These are phyloP conservation scores for Eupithecia pulchellata DNA, from an alignment of 2,888 invertebrate genomes.

Conservation along the genomic window DNA sequence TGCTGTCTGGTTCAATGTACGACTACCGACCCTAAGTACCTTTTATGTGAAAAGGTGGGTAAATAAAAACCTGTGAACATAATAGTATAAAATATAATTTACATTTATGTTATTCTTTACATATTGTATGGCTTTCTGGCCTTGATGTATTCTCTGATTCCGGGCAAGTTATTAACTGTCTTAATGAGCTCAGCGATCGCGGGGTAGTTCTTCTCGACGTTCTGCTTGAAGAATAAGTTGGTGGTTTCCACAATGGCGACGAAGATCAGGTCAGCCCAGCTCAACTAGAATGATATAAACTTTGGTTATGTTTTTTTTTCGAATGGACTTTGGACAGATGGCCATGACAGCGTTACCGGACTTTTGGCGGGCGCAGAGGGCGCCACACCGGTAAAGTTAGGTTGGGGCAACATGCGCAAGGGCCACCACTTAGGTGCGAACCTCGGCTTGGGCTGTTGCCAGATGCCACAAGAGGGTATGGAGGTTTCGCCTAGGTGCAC, in stretches of 20 bases:
- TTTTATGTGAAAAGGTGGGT: neutral
- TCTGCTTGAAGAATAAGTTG: conserved; percentile 55
- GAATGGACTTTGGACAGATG: too few relatives aligned
- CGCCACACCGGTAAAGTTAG: too few relatives aligned
- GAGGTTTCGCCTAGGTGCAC: too few relatives aligned
- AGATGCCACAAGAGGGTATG: too few relatives aligned
- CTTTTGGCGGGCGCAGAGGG: too few relatives aligned
- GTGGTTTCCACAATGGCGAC: conserved; percentile 66
- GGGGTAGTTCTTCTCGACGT: conserved; percentile 66
- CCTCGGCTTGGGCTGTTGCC: too few relatives aligned
- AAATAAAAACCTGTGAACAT: neutral
- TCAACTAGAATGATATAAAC: conserved; percentile 57
- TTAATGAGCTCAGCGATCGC: conserved; percentile 52
- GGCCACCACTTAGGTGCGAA: too few relatives aligned
- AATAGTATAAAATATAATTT: neutral
- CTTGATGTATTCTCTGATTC: conserved; percentile 64
- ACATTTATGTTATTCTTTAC: neutral
- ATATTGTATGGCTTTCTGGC: neutral
- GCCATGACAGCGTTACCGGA: too few relatives aligned
- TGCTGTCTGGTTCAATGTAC: too few relatives aligned
- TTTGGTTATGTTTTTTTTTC: neutral
- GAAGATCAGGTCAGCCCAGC: conserved; percentile 73
- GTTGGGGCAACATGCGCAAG: too few relatives aligned
- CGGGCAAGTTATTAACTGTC: conserved; percentile 58
- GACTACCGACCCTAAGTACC: too few relatives aligned